Base-by-base conservation (phyloP, 2,797 vertebrate genomes). In the Gymnopithys bicolor region DNA sequence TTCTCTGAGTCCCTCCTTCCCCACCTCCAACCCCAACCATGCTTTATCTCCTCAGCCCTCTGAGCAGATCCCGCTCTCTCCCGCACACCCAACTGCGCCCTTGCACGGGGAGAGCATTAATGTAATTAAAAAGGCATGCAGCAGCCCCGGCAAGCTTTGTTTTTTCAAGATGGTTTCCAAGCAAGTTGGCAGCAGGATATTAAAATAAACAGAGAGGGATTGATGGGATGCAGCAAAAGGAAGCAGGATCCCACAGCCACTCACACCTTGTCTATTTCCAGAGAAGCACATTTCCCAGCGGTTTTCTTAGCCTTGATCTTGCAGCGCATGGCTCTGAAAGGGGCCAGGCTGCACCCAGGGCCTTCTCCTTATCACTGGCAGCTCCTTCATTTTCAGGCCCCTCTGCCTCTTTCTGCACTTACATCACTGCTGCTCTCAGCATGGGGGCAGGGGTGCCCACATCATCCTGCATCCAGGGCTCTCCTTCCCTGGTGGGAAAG, bases 121-220 rank as follows among this genome's bases (percentile, higher is more conserved):
- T 79, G 91, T 96, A 96, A 96, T 97, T 97, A 96, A 97, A 97
- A 94, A 96, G 93, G 94, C 94, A 97, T 96, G 95, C 23, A 3
- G 90, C 91, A 94, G 91, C 71, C 88, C 74, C 67, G 8, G 67
- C 7, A 1, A 89, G 67, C 90, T 96, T 95, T 96, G 94, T 92
- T 97, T 97, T 97, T 90, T 94, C 91, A 95, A 96, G 91, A 96
- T 89, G 91, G 86, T 90, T 94, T 97, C 95, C 95, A 95, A 94
- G 93, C 75, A 87, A 96, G 93, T 77, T 96, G 96, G 96, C 97
- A 96, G 90, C 10, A 41, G 94, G 80, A 96, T 96, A 93, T 97
- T 97, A 97, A 97, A 97, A 97, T 95, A 97, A 98, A 97, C 96
- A 97, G 89, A 88, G 32, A 8, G 69, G 90, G 89, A 96, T 95